Evolutionary conservation across 2,797 vertebrate species (phyloP), one percentile per base, ranked within the genome.

Genomic region (Darevskia mixta): DNA sequence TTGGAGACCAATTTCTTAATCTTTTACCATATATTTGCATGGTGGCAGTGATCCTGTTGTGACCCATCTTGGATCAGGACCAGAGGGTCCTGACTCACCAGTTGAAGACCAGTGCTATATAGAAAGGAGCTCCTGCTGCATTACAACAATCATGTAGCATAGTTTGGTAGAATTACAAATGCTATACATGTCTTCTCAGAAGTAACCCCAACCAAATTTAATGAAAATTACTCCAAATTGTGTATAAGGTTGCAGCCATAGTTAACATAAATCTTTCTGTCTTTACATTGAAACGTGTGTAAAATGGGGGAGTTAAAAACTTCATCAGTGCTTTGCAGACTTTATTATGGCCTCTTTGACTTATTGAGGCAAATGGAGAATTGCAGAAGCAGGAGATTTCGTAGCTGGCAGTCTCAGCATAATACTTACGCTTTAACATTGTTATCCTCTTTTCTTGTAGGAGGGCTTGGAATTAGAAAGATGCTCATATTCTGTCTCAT

Each of bases 381-480:
- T 86, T 85, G 61, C 1, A 55, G 71, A 87, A 77, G 17, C 69
- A 79, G 25, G 77, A 61, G 27, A 66, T 91, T 87, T 93, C 85
- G 45, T 72, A 82, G 84, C 29, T 90, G 71, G 2, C 1, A 0
- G 69, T 85, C 32, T 89, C 86, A 81, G 27, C 86, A 88, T 81
- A 71, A n/a, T 77, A 23, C 85, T 84, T 88, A 2, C 35, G 25
- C 88, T 92, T 86, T 81, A 89, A 72, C 45, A 23, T 91, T 89
- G 38, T 91, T 82, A 32, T 9, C 11, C 1, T 66, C 82, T 23
- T 32, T 81, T 1, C 82, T 79, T 86, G 79, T 78, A 92, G 82
- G 85, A 67, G 71, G 86, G 79, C 23, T 64, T 76, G 67, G 81
- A 82, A 88, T 85, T 38, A 87, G 49, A 88, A 32, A 77, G 32